phyloP scores from a whole-genome alignment of 2,113 vertebrate genomes.

The Rhipidura dahli region DNA sequence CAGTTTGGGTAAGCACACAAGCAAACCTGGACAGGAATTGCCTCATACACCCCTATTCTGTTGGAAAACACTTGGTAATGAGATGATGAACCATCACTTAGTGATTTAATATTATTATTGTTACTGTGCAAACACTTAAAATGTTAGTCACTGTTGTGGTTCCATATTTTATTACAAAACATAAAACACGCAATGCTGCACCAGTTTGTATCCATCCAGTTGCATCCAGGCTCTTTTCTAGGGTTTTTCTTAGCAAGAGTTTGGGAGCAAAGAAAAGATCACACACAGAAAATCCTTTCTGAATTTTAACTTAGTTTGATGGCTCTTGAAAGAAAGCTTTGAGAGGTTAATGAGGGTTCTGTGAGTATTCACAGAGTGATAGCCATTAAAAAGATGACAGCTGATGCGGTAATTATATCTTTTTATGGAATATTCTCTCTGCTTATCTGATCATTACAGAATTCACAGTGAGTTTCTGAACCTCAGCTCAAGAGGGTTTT shows the following conservation, averaged over 20 bases:
- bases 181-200: background rate
- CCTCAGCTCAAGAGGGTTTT: background rate
- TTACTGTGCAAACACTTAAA: background rate
- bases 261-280: background rate
- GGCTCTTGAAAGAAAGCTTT: background rate
- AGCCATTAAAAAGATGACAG: background rate
- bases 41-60: background rate
- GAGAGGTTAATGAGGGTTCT: background rate
- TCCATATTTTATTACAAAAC: background rate
- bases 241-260: background rate
- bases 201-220: background rate
- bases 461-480: background rate
- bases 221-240: background rate
- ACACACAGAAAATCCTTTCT: background rate
- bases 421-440: background rate
- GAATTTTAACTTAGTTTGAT: background rate
- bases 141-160: background rate
- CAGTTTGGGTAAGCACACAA: background rate
- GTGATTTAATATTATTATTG: background rate
- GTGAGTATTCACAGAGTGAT: background rate
- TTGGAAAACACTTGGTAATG: background rate
- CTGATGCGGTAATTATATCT: background rate
- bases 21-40: background rate
- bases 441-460: background rate
- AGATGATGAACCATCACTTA: background rate